Evolutionary conservation across 2,113 vertebrate species (phyloP).

Genomic region (Emydocephalus ijimae): DNA sequence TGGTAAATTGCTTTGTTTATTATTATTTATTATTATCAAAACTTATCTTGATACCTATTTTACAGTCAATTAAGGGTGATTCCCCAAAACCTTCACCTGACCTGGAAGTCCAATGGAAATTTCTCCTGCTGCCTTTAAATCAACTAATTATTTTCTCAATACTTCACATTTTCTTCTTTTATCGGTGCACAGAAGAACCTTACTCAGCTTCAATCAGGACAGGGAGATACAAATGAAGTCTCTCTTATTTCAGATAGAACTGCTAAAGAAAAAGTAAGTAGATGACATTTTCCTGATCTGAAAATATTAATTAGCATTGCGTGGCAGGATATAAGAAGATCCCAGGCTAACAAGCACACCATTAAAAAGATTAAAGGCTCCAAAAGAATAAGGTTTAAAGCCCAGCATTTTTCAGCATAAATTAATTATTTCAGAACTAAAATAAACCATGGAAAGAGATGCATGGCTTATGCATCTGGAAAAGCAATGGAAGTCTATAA

Average conservation of each 20-base stretch:
- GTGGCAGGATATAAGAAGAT: not conserved
- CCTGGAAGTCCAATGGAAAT: not conserved
- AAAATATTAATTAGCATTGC: not conserved
- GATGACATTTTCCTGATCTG: not conserved
- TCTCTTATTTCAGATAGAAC: not conserved
- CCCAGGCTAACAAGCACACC: not conserved
- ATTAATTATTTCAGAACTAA: not conserved
- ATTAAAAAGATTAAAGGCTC: not conserved
- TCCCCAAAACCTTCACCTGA: not conserved
- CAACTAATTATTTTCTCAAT: not conserved
- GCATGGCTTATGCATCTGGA: not conserved
- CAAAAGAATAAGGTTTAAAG: not conserved
- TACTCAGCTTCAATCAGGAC: not conserved
- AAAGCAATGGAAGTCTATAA: not conserved
- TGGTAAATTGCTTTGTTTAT: not conserved
- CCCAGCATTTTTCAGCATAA: not conserved
- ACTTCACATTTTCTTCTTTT: not conserved
- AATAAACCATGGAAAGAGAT: not conserved
- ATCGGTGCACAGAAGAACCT: not conserved
- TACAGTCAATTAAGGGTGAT: not conserved
- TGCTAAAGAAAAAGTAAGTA: not conserved
- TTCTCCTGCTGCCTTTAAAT: not conserved
- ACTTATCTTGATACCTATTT: not conserved
- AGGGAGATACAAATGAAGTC: not conserved
- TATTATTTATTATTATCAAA: not conserved